Conservation (phyloP, 2,888 invertebrate genomes). For the Itoplectis maculator region DNA sequence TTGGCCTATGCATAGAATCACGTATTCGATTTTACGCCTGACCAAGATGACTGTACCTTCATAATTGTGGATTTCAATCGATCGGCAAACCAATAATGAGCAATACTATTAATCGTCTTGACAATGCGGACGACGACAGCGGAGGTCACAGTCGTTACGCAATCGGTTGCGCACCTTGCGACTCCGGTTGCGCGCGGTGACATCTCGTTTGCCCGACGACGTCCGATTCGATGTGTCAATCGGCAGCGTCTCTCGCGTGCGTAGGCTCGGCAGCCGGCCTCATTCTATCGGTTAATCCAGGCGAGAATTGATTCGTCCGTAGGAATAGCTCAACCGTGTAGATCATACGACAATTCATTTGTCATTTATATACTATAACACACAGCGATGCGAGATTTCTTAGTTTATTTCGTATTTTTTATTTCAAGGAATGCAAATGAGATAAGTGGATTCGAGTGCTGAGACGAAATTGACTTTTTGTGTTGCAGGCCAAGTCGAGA, state of each 20-base stretch:
- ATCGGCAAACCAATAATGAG: background rate
- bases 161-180: constrained; percentile 60
- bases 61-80: background rate
- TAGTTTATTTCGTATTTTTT: background rate
- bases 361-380: constrained; percentile 27
- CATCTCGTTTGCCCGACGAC: constrained; percentile 54
- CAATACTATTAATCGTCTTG: background rate
- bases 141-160: constrained; percentile 42
- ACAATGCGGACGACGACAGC: constrained; percentile 5
- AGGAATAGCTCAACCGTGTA: constrained; percentile 48
- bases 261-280: constrained; percentile 17
- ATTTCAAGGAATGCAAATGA: background rate
- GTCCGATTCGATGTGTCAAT: constrained; percentile 64
- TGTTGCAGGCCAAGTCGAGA: constrained; percentile 92
- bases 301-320: constrained; percentile 49
- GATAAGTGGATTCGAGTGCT: background rate
- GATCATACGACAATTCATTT: constrained; percentile 31
- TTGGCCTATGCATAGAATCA: too few relatives aligned
- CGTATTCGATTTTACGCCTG: too few relatives aligned
- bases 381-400: constrained; percentile 21
- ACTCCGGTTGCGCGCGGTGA: constrained; percentile 39
- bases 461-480: constrained; percentile 24
- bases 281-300: constrained; percentile 43
- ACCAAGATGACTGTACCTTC: too few relatives aligned
- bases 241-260: constrained; percentile 25